These are phyloP conservation scores for Falco novaeseelandiae DNA, from an alignment of 2,797 vertebrate species.

Conservation along the genomic window DNA sequence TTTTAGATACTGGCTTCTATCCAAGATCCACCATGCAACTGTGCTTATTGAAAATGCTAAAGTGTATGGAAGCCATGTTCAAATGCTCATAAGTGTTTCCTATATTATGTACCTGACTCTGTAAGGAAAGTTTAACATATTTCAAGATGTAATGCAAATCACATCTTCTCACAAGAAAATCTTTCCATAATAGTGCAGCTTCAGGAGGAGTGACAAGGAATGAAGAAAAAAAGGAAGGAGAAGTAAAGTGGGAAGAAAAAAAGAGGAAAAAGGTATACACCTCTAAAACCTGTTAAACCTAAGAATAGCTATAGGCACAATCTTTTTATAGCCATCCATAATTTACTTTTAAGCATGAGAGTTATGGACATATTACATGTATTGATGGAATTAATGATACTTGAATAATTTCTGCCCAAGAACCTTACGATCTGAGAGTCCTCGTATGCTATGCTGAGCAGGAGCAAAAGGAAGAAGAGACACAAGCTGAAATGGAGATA, in stretches of 20 bases:
- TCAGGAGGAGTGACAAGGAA: neutral
- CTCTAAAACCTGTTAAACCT: neutral
- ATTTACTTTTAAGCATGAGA: neutral
- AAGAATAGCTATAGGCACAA: neutral
- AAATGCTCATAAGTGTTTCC: neutral
- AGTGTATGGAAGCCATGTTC: neutral
- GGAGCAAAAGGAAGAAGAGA: neutral
- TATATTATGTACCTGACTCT: neutral
- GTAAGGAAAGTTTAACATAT: neutral
- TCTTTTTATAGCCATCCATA: neutral
- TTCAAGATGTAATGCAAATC: neutral
- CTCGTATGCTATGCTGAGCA: neutral
- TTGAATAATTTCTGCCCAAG: neutral
- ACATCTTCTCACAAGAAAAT: neutral
- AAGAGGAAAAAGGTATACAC: rapidly evolving
- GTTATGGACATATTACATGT: neutral
- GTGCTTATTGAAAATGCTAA: neutral
- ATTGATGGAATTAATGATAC: neutral
- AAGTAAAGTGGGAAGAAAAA: neutral
- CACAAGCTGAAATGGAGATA: neutral
- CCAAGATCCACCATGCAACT: conserved; percentile 26
- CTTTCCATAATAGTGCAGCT: neutral
- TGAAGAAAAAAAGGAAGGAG: neutral
- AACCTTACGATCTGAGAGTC: neutral
- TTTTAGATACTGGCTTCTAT: conserved; percentile 53